phyloP scores from a whole-genome alignment of 30 jellyfish, hydroid and myxozoan species.

The Turritopsis rubra region DNA sequence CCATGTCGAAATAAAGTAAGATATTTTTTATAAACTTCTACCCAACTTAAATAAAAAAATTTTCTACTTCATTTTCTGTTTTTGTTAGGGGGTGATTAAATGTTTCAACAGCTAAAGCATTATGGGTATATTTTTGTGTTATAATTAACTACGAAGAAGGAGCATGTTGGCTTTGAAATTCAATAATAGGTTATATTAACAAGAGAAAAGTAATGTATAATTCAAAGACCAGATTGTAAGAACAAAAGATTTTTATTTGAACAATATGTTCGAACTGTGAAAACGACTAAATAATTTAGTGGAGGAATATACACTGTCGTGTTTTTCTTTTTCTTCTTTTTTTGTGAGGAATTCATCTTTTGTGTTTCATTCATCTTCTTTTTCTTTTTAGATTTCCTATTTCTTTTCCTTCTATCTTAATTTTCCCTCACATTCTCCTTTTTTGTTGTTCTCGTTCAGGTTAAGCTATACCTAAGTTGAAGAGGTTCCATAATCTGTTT shows the following conservation, averaged over 20 bases:
- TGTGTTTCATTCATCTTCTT: neutral
- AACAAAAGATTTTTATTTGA: neutral
- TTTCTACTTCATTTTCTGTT: neutral
- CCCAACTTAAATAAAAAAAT: neutral
- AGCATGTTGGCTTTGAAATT: neutral
- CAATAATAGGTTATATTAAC: neutral
- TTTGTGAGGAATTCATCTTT: neutral
- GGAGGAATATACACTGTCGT: neutral
- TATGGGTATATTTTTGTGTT: conserved; percentile 1
- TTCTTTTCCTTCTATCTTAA: too few relatives aligned
- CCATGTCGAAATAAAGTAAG: neutral
- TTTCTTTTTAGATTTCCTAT: too few relatives aligned
- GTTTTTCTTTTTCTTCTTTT: neutral
- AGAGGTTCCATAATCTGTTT: too few relatives aligned
- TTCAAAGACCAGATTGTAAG: neutral
- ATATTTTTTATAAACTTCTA: neutral
- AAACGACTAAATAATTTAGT: neutral
- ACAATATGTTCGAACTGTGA: neutral
- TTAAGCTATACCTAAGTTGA: neutral
- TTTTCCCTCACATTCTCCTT: neutral
- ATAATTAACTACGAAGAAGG: neutral
- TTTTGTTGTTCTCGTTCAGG: neutral
- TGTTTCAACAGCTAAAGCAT: conserved; percentile 8
- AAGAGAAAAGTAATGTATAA: neutral
- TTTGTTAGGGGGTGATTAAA: conserved; percentile 21